A percentile compares a stretch with the other conserved stretches of the same genome.
These are phyloP conservation scores for Trichonephila clavipes DNA, from an alignment of 1,140 invertebrate species.

Conservation along the genomic window DNA sequence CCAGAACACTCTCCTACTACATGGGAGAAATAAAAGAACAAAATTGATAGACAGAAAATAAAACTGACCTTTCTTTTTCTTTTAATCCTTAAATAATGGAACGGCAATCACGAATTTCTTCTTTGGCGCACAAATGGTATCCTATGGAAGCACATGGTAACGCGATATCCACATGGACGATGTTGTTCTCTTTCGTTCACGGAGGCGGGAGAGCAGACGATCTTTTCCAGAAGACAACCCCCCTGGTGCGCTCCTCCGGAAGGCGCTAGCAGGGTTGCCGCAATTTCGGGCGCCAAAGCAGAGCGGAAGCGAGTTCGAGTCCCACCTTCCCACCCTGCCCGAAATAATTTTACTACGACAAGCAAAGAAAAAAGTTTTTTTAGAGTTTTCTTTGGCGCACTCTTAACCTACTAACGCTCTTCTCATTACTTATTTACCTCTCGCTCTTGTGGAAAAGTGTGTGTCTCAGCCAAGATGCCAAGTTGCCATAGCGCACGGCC, in stretches of 20 bases:
- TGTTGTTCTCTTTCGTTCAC: neutral
- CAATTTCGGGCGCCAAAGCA: neutral
- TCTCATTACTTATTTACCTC: neutral
- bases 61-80: neutral
- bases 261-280: neutral
- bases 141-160: neutral
- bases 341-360: neutral
- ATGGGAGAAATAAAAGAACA: neutral
- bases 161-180: neutral
- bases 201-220: slow-evolving; percentile 8
- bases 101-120: neutral
- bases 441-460: too few species aligned
- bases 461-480: too few species aligned
- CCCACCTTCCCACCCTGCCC: neutral
- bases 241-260: neutral
- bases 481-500: too few species aligned
- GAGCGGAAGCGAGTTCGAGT: neutral
- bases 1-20: too few species aligned
- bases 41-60: neutral
- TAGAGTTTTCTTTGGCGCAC: neutral
- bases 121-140: neutral
- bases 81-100: neutral
- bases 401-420: neutral
- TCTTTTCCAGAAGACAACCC: neutral
- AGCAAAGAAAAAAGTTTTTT: neutral